Base-by-base conservation (phyloP, 2,113 vertebrate genomes). In the Acrocephalus kingi region DNA sequence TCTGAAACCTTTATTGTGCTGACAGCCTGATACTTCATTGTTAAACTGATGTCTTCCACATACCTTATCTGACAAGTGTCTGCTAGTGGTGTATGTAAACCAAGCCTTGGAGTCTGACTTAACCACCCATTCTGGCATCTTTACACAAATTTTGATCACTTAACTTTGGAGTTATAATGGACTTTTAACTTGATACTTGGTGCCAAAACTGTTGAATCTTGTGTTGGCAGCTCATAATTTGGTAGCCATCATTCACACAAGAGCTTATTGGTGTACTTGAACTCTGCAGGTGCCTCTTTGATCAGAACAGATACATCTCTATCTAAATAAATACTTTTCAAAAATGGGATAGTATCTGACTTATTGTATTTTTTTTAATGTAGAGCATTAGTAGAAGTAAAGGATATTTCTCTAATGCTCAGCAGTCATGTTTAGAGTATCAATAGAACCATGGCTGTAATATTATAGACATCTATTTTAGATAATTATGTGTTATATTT, bases 381-480 rank as follows among this genome's bases (percentile, higher is more conserved):
- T 72, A 39, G 46, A 84, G 13, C 86, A 31, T 90, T 89, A 87
- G 61, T 82, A 55, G 76, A 95, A 93, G 79, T 72, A 45, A 92
- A 51, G 33, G 18, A 21, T 92, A 39, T 79, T 89, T 90, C 66
- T 89, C 68, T 92, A 61, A 74, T 82, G 77, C 58, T 89, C 77
- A 48, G 17, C 49, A 78, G 16, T 89, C 88, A 39, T 69, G 21
- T 64, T 90, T 72, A n/a, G 49, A 89, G 22, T 75, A 68, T 33
- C 39, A 58, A 7, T 35, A 84, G 66, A 90, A n/a, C 12, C 28
- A 43, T 68, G 73, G 16, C 88, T 92, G 33, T 72, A 64, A n/a
- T 64, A 43, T 7, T 64, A 21, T 58, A 61, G 62, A 75, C 27
- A 87, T 13, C 37, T 77, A 4, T 84, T 90, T 86, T 61, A 30